phyloP scores from a whole-genome alignment of 2,888 invertebrate genomes.

The Acanthopleura granulata region DNA sequence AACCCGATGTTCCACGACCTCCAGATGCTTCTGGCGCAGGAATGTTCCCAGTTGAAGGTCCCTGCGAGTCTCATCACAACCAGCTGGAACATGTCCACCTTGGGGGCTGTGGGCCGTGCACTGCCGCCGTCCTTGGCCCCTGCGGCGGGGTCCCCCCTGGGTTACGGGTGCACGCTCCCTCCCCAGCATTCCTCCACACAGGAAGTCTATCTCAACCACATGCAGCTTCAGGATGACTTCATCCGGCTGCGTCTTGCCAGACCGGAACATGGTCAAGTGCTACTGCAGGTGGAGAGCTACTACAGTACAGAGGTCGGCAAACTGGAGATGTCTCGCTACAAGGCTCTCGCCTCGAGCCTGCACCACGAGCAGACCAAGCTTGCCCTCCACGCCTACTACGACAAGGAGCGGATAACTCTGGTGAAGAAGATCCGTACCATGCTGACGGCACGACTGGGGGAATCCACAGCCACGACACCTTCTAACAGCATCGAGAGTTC shows the following conservation, averaged over 20 bases:
- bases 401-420: slow-evolving; percentile 40
- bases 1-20: slow-evolving; percentile 54
- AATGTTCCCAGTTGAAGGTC: slow-evolving; percentile 43
- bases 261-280: slow-evolving; percentile 31
- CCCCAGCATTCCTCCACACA: slow-evolving; percentile 24
- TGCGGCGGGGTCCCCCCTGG: not conserved
- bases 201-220: slow-evolving; percentile 23
- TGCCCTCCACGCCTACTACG: slow-evolving; percentile 43
- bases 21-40: slow-evolving; percentile 43
- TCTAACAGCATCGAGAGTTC: not conserved
- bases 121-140: not conserved
- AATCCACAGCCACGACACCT: not conserved
- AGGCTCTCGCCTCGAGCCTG: slow-evolving; percentile 42
- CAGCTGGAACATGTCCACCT: slow-evolving; percentile 38
- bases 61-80: slow-evolving; percentile 51
- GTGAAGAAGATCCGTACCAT: slow-evolving; percentile 19
- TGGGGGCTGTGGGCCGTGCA: not conserved
- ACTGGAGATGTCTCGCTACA: slow-evolving; percentile 46
- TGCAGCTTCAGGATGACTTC: slow-evolving; percentile 39
- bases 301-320: slow-evolving; percentile 43
- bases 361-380: slow-evolving; percentile 32
- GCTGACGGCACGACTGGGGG: not conserved
- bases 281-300: slow-evolving; percentile 40
- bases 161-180: slow-evolving; percentile 25
- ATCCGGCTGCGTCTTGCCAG: slow-evolving; percentile 29